Percentiles rank a stretch among this genome's conserved stretches.
Conservation (phyloP, 2,888 invertebrate genomes). For the Gryllus longicercus region DNA sequence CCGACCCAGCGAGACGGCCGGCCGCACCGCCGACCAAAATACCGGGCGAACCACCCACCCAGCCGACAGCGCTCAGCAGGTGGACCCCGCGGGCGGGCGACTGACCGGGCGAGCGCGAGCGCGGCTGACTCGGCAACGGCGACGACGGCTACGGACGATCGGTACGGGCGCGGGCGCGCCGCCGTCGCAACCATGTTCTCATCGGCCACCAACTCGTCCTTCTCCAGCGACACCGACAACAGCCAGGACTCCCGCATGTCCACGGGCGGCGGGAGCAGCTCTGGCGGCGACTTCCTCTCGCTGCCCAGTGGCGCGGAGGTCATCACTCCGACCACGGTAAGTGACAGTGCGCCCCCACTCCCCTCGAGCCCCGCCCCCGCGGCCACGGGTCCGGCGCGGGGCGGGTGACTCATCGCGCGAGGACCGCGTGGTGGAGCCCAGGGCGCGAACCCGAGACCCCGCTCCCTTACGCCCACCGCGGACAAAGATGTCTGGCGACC, state of each 20-base stretch:
- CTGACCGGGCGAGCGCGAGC: no score
- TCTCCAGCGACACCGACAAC: conserved; percentile 26
- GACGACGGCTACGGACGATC: no score
- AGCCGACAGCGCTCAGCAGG: no score
- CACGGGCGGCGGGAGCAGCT: neutral
- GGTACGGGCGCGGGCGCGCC: no score
- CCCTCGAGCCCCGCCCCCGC: no score
- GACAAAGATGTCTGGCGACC: neutral
- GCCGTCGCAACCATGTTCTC: neutral
- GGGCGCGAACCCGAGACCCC: no score
- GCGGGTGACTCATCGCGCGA: neutral
- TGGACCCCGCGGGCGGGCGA: no score
- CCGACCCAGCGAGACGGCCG: neutral
- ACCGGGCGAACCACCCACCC: no score
- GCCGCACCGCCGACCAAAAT: neutral
- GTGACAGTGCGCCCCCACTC: neutral
- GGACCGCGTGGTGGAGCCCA: no score
- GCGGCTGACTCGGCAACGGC: no score
- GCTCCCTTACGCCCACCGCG: no score
- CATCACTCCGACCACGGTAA: conserved; percentile 2
- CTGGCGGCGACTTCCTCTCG: neutral
- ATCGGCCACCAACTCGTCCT: neutral
- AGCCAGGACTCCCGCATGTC: conserved; percentile 27
- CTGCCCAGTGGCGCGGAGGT: neutral
- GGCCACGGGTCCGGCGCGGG: neutral